A percentile compares a stretch with the other conserved stretches of the same genome.
These are phyloP conservation scores for Mastomys coucha DNA, from an alignment of 2,113 vertebrate genomes.

Conservation along the genomic window DNA sequence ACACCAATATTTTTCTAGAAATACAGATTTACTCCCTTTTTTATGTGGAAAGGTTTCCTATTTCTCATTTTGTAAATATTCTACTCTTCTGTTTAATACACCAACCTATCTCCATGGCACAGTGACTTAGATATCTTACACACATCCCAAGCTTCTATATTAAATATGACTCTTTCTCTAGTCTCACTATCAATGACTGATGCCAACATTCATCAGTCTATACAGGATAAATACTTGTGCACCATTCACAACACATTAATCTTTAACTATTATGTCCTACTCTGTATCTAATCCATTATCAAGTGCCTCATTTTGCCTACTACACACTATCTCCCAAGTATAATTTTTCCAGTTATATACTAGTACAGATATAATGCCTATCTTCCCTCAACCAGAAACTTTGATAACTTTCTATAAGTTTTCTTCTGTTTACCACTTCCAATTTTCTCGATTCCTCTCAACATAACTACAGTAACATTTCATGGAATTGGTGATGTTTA, in stretches of 20 bases:
- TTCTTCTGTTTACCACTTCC: neutral
- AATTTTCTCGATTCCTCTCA: neutral
- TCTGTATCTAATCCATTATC: constrained; percentile 21
- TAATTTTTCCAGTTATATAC: neutral
- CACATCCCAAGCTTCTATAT: constrained; percentile 21
- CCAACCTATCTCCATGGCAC: neutral
- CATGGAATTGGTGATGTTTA: neutral
- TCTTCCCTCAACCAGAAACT: neutral
- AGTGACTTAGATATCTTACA: constrained; percentile 45
- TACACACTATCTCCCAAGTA: neutral
- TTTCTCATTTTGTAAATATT: constrained; percentile 42
- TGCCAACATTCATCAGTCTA: constrained; percentile 55
- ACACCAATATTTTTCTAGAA: neutral
- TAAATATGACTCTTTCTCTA: constrained; percentile 47
- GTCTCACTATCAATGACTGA: neutral
- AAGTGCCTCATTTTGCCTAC: neutral
- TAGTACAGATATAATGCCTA: neutral
- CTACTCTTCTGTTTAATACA: neutral
- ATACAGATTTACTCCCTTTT: neutral
- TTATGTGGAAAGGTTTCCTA: neutral
- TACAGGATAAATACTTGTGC: constrained; percentile 33
- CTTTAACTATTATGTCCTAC: neutral
- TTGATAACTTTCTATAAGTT: neutral
- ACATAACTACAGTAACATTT: neutral
- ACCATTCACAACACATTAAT: neutral